Evolutionary conservation across 2,888 invertebrate species (phyloP).

Genomic region (Stomorhina lunata): DNA sequence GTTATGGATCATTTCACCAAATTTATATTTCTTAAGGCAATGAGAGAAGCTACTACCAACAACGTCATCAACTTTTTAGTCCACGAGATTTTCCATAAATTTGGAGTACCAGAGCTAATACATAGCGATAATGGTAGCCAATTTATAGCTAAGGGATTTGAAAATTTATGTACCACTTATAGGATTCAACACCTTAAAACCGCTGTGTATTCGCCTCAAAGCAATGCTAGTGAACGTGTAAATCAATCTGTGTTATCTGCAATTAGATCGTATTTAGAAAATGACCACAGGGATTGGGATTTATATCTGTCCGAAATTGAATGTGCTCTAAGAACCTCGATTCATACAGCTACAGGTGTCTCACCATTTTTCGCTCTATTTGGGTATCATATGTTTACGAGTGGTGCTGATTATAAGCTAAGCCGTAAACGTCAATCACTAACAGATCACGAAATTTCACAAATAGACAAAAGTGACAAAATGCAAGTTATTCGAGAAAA

Average conservation of each 20-base stretch:
- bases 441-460: neutral
- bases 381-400: neutral
- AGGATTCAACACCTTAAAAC: too few relatives aligned
- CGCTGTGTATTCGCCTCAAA: too few relatives aligned
- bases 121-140: too few relatives aligned
- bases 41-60: too few relatives aligned
- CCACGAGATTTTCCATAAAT: too few relatives aligned
- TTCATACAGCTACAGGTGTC: conserved; percentile 44
- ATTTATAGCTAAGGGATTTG: too few relatives aligned
- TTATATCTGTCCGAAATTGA: conserved; percentile 39
- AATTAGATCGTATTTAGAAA: conserved; percentile 63
- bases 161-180: too few relatives aligned
- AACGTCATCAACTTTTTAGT: too few relatives aligned
- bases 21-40: too few relatives aligned
- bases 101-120: too few relatives aligned
- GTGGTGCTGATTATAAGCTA: conserved; percentile 7
- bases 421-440: neutral
- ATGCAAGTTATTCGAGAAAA: neutral
- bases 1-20: too few relatives aligned
- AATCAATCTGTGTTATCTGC: conserved; percentile 71
- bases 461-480: neutral
- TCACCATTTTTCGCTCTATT: conserved; percentile 6
- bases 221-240: too few relatives aligned
- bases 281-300: conserved; percentile 61
- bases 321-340: conserved; percentile 41